These are phyloP conservation scores for Bucorvus abyssinicus DNA, from an alignment of 2,797 vertebrate species.

Conservation along the genomic window DNA sequence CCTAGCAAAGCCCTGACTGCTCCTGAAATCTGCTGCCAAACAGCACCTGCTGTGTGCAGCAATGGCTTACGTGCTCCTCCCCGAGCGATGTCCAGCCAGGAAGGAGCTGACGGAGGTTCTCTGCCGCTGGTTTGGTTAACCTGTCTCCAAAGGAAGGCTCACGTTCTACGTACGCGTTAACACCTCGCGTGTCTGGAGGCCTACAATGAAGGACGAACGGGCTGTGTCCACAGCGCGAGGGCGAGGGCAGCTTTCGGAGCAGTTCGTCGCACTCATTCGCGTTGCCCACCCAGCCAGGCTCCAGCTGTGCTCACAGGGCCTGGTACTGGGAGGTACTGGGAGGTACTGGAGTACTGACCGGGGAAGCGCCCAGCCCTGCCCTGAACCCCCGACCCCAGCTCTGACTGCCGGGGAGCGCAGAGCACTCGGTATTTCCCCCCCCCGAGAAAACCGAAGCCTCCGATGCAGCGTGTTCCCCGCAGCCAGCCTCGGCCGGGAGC, in stretches of 20 bases:
- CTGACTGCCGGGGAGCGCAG: neutral
- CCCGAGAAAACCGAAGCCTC: neutral
- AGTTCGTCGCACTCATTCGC: fast-evolving
- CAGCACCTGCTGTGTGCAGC: neutral
- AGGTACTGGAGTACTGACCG: no score
- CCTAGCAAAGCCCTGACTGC: neutral
- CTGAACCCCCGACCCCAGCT: neutral
- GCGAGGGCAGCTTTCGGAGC: neutral
- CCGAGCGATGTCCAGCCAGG: no score
- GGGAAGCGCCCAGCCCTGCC: neutral
- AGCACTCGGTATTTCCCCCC: fast-evolving
- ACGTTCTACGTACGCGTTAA: neutral
- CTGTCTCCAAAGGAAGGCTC: neutral
- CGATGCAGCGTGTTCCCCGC: fast-evolving
- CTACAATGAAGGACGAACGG: neutral
- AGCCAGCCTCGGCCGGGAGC: no score
- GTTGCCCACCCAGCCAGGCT: neutral
- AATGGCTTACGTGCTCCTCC: neutral
- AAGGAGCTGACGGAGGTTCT: neutral
- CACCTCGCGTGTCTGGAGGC: neutral
- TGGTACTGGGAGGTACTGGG: neutral
- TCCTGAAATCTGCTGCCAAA: conserved; percentile 2
- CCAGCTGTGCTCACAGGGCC: neutral
- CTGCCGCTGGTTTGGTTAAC: conserved; percentile 60
- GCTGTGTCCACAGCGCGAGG: neutral